Evolutionary conservation across 2,888 invertebrate genomes (phyloP), one percentile per base, ranked within the genome.

Genomic region (Heliconius charithonia): DNA sequence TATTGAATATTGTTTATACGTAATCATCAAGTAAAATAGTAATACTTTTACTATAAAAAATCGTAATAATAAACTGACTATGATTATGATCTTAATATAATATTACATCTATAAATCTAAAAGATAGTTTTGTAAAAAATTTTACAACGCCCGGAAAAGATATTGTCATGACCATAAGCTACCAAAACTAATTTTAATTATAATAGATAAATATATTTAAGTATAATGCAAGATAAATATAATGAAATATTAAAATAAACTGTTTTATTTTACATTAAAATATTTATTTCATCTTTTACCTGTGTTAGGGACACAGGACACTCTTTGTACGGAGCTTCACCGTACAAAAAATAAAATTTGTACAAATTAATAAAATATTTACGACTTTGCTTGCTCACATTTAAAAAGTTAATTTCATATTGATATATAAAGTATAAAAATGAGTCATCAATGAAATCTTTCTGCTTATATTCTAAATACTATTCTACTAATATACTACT

Each of bases 121-220:
- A 3, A n/a, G 1, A 67, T 41, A 25, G 25, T 25, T 25, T 67
- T 67, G 67, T 67, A 67, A 41, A 37, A n/a, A n/a, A 2, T 16
- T 67, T 37, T 67, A 41, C n/a, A 67, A 67, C 25, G 41, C 41
- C 37, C 13, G 67, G 67, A 41, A 41, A 41, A 67, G 67, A 67
- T 25, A 41, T 67, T 67, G 25, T 67, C 67, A 67, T 67, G 67
- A 67, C 67, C 67, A 67, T 41, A 67, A 67, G 6, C 41, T 41
- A 67, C 67, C 67, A 67, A 67, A 67, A 67, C n/a, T 67, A 67
- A 41, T 41, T 41, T 67, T 67, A 67, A 41, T 41, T 37, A 37
- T 66, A 37, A 37, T n/a, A 67, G 32, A 37, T 41, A 6, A 67
- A 41, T 67, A 67, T 3, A 37, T 66, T 37, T 41, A 25, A 67